Evolutionary conservation across 2,113 vertebrate genomes (phyloP), one percentile per base, ranked within the genome.

Genomic region (Cynoglossus semilaevis): DNA sequence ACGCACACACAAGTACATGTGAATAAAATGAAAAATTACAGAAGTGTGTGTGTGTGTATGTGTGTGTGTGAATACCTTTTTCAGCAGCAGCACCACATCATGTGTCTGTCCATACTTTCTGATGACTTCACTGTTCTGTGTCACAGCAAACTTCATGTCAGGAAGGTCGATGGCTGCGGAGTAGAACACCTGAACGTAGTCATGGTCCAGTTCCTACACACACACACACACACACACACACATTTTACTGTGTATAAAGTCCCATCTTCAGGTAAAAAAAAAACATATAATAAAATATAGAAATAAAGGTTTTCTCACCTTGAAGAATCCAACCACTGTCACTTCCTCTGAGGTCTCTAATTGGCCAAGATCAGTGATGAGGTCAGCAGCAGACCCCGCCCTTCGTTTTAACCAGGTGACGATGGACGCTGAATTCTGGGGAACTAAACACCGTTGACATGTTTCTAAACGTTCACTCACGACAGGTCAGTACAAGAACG

Each of bases 371-470:
- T 90, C 85, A 43, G 86, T 84, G 62, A 97, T 87, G 60, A 92
- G 73, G 71, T 91, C 85, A 7, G 87, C 74, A 46, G 90, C 91
- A 7, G 87, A 86, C 17, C 94, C 94, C 4, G 82, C 90, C 84
- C 93, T 91, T 85, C 94, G 92, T 76, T 89, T 91, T 55, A 97
- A 69, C 95, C 95, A 97, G 1, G 92, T 94, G 37, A 94, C 60
- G 71, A 99, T 93, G 9, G 92, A 85, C 7, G 92, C 76, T 0
- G 93, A 91, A 48, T 79, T 91, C 83, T 91, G 91, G 43, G 94
- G 92, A 76, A 86, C 95, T 97, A 54, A 42, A 29, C 1, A 12
- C 10, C 4, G 10, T 41, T 13, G 37, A 10, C 11, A 41, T 1
- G 38, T 11, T 40, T 40, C 37, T 40, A 40, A 40, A 40, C 6